A percentile compares a stretch with the other conserved stretches of the same genome.
phyloP scores from a whole-genome alignment of 2,888 invertebrate genomes.

The Camptogramma bilineatum region DNA sequence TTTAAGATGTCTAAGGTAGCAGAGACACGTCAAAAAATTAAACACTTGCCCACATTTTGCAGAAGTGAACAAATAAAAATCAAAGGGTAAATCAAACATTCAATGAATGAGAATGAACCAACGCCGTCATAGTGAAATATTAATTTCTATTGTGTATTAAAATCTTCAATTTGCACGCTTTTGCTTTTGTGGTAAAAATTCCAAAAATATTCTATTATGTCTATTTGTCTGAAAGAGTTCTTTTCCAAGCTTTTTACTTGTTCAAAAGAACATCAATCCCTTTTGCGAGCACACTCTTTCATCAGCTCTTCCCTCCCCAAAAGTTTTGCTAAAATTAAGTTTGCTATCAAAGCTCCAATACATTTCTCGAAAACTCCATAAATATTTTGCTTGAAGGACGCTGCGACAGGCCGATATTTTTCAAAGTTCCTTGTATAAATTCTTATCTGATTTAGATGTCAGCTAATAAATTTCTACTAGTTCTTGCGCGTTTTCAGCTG shows the following conservation, averaged over 20 bases:
- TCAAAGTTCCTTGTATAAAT: slow-evolving; percentile 35
- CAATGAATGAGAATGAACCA: too few relatives aligned
- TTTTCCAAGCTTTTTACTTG: neutral
- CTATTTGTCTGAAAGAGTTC: neutral
- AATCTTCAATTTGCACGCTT: neutral
- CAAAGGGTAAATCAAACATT: too few relatives aligned
- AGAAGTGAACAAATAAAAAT: too few relatives aligned
- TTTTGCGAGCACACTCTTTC: neutral
- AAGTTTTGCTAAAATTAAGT: slow-evolving; percentile 12
- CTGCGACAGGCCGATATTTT: slow-evolving; percentile 34
- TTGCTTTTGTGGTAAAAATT: neutral
- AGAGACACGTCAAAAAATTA: too few relatives aligned
- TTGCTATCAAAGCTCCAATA: slow-evolving; percentile 6
- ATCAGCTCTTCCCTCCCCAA: neutral
- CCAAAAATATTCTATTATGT: neutral
- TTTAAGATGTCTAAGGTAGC: too few relatives aligned
- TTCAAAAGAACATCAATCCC: neutral
- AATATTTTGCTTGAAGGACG: slow-evolving; percentile 32
- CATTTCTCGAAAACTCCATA: slow-evolving; percentile 28
- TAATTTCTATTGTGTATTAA: too few relatives aligned
- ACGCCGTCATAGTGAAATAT: too few relatives aligned
- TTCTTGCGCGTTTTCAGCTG: slow-evolving; percentile 28
- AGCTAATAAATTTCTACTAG: slow-evolving; percentile 40
- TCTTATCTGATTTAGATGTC: slow-evolving; percentile 44
- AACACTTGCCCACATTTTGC: too few relatives aligned